phyloP scores from a whole-genome alignment of 1,140 invertebrate species.

The Brachionus calyciflorus region DNA sequence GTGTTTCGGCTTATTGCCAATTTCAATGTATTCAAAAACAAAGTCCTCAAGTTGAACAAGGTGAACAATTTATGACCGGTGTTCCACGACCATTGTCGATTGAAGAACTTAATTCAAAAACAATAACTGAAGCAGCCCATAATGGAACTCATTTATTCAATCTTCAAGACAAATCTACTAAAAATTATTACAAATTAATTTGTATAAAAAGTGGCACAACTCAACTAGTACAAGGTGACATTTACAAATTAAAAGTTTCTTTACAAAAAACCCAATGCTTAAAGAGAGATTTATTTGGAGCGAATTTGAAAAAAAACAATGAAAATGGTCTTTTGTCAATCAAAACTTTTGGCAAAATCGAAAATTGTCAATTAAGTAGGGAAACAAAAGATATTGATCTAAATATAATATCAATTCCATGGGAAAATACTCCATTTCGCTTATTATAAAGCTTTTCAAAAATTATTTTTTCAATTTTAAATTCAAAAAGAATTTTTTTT shows the following conservation, averaged over 20 bases:
- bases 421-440: no score
- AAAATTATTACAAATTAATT: constrained; percentile 6
- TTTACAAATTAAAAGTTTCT: not conserved
- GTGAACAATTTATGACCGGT: not conserved
- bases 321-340: not conserved
- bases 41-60: not conserved
- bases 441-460: no score
- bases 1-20: not conserved
- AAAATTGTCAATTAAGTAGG: not conserved
- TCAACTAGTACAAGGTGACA: not conserved
- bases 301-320: not conserved
- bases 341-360: not conserved
- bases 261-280: constrained; percentile 13
- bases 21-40: not conserved
- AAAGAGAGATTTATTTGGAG: not conserved
- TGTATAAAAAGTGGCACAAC: constrained; percentile 31
- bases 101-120: not conserved
- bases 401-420: not conserved
- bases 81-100: not conserved
- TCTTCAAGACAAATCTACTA: not conserved
- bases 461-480: no score
- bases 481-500: no score
- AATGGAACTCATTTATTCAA: not conserved
- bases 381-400: not conserved
- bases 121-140: not conserved